These are phyloP conservation scores for Phania funesta DNA, from an alignment of 2,888 invertebrate genomes.

Conservation along the genomic window DNA sequence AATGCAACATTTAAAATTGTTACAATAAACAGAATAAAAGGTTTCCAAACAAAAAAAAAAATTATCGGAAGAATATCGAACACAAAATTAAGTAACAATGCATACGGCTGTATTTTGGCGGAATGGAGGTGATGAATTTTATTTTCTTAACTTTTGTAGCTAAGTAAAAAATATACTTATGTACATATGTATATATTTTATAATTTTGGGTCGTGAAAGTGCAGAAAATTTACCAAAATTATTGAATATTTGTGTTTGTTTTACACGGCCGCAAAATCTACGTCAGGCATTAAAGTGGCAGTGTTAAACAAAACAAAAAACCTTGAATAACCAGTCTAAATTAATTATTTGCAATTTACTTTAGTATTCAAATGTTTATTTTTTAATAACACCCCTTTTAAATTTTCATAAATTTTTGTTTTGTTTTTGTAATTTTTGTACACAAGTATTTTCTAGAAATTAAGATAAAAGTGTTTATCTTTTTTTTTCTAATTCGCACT, in stretches of 20 bases:
- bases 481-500: not conserved
- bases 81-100: conserved; percentile 70
- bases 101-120: conserved; percentile 80
- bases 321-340: conserved; percentile 51
- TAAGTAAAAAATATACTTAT: conserved; percentile 16
- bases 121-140: conserved; percentile 76
- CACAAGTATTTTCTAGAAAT: conserved; percentile 19
- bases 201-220: not conserved
- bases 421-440: not conserved
- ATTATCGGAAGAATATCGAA: too few species aligned
- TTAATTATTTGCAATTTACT: conserved; percentile 12
- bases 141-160: conserved; percentile 27
- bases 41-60: too few species aligned
- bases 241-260: not conserved
- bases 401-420: conserved; percentile 52
- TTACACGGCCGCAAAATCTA: not conserved
- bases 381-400: conserved; percentile 32
- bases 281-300: not conserved
- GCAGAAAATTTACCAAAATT: not conserved
- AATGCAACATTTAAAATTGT: not conserved
- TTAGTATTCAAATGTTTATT: conserved; percentile 41
- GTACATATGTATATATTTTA: not conserved
- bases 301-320: conserved; percentile 33
- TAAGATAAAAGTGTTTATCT: conserved; percentile 14
- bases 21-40: not conserved